phyloP scores from a whole-genome alignment of 2,113 vertebrate genomes.

The Etheostoma spectabile region DNA sequence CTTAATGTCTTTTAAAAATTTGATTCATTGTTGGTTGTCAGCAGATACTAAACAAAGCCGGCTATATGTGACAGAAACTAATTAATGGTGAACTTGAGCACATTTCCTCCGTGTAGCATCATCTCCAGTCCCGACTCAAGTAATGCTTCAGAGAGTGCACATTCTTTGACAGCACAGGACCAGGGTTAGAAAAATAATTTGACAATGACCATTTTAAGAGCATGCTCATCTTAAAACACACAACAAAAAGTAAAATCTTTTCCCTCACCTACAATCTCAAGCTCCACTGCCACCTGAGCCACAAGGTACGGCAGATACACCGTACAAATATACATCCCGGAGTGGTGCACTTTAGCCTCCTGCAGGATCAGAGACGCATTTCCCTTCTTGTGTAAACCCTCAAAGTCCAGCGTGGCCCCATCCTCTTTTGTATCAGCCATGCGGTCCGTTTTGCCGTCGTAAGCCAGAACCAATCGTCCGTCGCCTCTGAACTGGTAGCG shows the following conservation, averaged over 20 bases:
- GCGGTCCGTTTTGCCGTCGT: conserved; percentile 81
- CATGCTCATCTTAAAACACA: neutral
- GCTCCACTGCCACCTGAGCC: conserved; percentile 86
- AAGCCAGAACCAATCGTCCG: conserved; percentile 86
- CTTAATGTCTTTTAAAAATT: neutral
- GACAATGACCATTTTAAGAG: neutral
- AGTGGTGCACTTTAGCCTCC: conserved; percentile 80
- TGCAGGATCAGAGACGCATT: conserved; percentile 86
- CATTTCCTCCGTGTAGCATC: neutral
- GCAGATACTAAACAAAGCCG: neutral
- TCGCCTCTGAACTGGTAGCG: conserved; percentile 88
- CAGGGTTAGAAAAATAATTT: neutral
- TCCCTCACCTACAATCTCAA: conserved; percentile 85
- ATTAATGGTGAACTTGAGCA: neutral
- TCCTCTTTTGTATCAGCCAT: conserved; percentile 69
- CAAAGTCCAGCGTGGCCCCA: conserved; percentile 81
- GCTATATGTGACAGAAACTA: neutral
- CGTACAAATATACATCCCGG: conserved; percentile 89
- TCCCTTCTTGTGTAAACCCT: conserved; percentile 78
- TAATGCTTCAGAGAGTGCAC: rapidly evolving
- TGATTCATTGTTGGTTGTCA: neutral
- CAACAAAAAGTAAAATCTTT: neutral
- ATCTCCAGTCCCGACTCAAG: rapidly evolving
- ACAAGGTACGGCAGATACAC: conserved; percentile 88
- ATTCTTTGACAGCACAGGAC: neutral